Conservation (phyloP, 2,888 invertebrate species). For the Trissonchulus sp. region DNA sequence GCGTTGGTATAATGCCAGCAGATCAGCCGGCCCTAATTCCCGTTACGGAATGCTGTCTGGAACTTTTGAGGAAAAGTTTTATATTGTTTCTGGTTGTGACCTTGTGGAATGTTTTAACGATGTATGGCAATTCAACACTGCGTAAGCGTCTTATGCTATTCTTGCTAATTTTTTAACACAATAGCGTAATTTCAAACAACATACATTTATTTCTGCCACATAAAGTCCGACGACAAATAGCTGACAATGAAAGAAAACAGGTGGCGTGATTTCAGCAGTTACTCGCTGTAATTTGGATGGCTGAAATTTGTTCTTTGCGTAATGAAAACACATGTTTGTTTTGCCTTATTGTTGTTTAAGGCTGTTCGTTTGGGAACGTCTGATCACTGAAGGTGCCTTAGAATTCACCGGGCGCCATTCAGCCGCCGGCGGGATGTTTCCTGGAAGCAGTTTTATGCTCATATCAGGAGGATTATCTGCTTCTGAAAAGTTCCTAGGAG, state of each 20-base stretch:
- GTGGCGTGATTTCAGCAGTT: too few species aligned
- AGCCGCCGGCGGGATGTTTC: slow-evolving; percentile 22
- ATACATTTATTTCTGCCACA: too few species aligned
- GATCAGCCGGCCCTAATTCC: not conserved
- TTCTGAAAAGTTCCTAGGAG: slow-evolving; percentile 1
- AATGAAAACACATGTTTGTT: too few species aligned
- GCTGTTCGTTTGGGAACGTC: not conserved
- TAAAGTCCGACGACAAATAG: too few species aligned
- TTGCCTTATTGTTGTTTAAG: too few species aligned
- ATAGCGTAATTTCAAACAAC: too few species aligned
- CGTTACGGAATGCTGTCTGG: slow-evolving; percentile 21
- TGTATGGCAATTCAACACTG: slow-evolving; percentile 19
- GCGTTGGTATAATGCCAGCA: slow-evolving; percentile 14
- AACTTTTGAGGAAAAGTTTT: not conserved
- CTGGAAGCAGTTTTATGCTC: not conserved
- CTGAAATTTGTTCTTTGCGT: too few species aligned
- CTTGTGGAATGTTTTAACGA: not conserved
- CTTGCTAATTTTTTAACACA: too few species aligned
- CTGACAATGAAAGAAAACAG: too few species aligned
- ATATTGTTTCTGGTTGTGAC: slow-evolving; percentile 19
- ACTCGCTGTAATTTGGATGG: too few species aligned
- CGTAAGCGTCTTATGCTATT: slow-evolving; percentile 19
- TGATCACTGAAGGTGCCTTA: not conserved
- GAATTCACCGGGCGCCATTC: slow-evolving; percentile 9
- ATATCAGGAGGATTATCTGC: not conserved